phyloP scores from a whole-genome alignment of 2,888 invertebrate species.

The Sinelater perroti region DNA sequence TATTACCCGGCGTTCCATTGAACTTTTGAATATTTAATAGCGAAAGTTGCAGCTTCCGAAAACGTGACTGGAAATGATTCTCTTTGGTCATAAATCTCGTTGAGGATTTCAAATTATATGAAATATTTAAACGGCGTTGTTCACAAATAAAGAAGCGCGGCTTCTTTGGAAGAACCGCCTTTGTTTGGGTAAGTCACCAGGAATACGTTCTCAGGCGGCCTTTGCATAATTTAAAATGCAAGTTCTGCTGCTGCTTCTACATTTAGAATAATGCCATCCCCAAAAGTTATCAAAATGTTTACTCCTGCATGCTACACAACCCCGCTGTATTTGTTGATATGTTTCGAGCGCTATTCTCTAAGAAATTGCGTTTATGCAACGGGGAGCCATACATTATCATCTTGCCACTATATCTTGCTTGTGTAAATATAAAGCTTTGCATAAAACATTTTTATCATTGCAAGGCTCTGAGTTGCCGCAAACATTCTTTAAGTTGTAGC shows the following conservation, averaged over 20 bases:
- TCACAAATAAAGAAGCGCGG: background rate
- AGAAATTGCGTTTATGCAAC: conserved; percentile 24
- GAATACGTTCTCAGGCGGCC: background rate
- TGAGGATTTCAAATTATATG: conserved; percentile 4
- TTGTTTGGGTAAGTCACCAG: background rate
- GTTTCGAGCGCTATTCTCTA: conserved; percentile 13
- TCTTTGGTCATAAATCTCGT: conserved; percentile 16
- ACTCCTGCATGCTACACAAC: too few species aligned
- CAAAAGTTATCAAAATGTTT: too few species aligned
- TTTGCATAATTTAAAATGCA: background rate
- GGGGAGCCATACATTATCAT: conserved; percentile 28
- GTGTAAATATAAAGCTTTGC: conserved; percentile 16
- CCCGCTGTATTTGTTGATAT: conserved; percentile 18
- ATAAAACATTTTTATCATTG: conserved; percentile 13
- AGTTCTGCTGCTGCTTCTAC: background rate
- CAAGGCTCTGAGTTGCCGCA: too few species aligned
- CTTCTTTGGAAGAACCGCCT: too few species aligned
- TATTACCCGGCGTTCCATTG: conserved; percentile 23
- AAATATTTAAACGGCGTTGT: conserved; percentile 7
- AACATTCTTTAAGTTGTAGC: too few species aligned
- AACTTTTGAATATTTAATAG: conserved; percentile 31
- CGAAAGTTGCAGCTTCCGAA: conserved; percentile 11
- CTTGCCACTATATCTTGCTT: conserved; percentile 16
- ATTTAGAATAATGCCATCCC: too few species aligned
- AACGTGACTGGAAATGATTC: conserved; percentile 20